phyloP scores from a whole-genome alignment of 2,797 vertebrate genomes.

The Peromyscus attwateri region DNA sequence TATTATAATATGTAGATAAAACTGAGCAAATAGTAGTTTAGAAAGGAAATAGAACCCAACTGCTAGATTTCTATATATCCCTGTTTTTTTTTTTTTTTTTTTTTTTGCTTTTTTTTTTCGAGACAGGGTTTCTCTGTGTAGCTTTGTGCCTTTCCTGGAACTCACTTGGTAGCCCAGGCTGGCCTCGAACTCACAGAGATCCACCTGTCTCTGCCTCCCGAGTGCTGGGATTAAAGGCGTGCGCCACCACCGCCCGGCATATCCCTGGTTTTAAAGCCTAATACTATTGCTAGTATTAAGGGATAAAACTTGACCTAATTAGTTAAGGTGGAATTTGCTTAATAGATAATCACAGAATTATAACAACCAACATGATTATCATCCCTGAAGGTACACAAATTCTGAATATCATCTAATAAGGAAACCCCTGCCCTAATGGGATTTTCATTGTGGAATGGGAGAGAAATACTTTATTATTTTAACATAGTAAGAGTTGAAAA shows the following conservation, averaged over 20 bases:
- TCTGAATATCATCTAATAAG: background rate
- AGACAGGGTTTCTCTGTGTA: too few relatives aligned
- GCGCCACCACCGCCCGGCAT: too few relatives aligned
- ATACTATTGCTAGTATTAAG: background rate
- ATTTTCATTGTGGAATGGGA: background rate
- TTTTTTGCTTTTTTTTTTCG: too few relatives aligned
- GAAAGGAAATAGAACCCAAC: background rate
- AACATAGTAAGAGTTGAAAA: background rate
- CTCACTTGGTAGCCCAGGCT: too few relatives aligned
- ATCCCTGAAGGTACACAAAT: background rate
- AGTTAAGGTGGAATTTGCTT: background rate
- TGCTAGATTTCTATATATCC: background rate
- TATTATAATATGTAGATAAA: background rate
- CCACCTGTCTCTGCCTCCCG: too few relatives aligned
- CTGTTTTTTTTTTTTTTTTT: too few relatives aligned
- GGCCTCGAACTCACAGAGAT: too few relatives aligned
- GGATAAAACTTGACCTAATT: conserved; percentile 31
- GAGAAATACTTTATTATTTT: background rate
- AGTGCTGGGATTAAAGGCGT: too few relatives aligned
- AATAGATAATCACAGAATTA: background rate
- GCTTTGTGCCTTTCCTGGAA: too few relatives aligned
- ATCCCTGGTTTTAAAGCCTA: background rate
- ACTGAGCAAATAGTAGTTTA: background rate
- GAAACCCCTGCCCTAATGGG: background rate
- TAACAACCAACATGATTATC: background rate